Evolutionary conservation across 1,140 invertebrate species (phyloP), one percentile per base, ranked within the genome.

Genomic region (Aphelenchoides fujianensis): DNA sequence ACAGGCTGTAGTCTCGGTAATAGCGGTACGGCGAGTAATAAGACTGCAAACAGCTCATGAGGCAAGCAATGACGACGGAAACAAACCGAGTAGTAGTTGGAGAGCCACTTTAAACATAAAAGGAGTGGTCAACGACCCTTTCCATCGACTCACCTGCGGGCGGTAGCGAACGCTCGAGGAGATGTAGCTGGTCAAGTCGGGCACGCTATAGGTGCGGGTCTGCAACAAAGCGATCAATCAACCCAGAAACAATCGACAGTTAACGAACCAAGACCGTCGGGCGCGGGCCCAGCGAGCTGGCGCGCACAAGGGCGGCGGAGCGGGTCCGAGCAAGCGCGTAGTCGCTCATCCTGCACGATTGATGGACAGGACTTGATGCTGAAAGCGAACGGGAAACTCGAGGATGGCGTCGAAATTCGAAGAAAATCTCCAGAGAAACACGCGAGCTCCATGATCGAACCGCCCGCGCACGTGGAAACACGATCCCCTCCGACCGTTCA

Each of bases 251-350:
- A 28, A 53, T n/a, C n/a, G n/a, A n/a, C n/a, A n/a, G n/a, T n/a
- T n/a, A n/a, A n/a, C 12, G 12, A 27, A 74, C 73, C 73, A 73
- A 31, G 19, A 73, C 72, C 7, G 37, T 67, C 23, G 74, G 76
- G 16, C 78, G 3, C 9, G 34, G 66, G 16, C 35, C 70, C 12
- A 77, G 34, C 16, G 73, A 70, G 37, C 41, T 63, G 3, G 74
- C 77, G 27, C 71, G 76, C 19, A 77, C 76, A 32, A 76, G 31
- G 3, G 75, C 71, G 3, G 74, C 71, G 2, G 75, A 76, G 30
- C 59, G 69, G n/a, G 70, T 75, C 16, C 74, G 76, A 23, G 74
- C 70, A 32, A 75, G 70, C 1, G 68, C 52, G 53, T 75, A 75
- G 36, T 75, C 75, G 32, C 73, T 27, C 74, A 74, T 76, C 34